A percentile compares a stretch with the other conserved stretches of the same genome.
phyloP scores from a whole-genome alignment of 2,888 invertebrate species.

The Cremastinae sp. region DNA sequence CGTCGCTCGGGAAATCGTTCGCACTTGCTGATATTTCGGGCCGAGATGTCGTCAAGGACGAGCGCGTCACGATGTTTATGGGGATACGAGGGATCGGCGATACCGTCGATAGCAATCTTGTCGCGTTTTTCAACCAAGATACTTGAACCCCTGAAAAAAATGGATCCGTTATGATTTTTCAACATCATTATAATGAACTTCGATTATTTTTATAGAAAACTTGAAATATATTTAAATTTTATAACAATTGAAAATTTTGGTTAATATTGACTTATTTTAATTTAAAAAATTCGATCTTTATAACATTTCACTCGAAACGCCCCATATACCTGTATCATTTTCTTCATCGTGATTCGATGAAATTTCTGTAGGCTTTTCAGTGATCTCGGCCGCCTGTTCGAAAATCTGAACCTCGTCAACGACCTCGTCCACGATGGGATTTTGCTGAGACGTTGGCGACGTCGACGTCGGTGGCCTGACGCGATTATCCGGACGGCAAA shows the following conservation, averaged over 20 bases:
- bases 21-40: conserved; percentile 63
- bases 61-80: conserved; percentile 70
- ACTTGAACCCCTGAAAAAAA: conserved; percentile 71
- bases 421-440: conserved; percentile 22
- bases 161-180: not conserved
- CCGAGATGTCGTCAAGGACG: conserved; percentile 64
- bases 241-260: too few relatives aligned
- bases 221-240: too few relatives aligned
- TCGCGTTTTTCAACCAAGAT: conserved; percentile 76
- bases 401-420: conserved; percentile 35
- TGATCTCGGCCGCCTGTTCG: conserved; percentile 19
- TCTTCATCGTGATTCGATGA: conserved; percentile 39
- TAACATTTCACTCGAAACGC: too few relatives aligned
- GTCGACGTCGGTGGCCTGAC: conserved; percentile 73
- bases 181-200: too few relatives aligned
- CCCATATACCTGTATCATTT: conserved; percentile 42
- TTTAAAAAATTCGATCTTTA: too few relatives aligned
- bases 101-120: conserved; percentile 70
- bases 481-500: conserved; percentile 80
- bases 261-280: too few relatives aligned
- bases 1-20: conserved; percentile 71
- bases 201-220: too few relatives aligned
- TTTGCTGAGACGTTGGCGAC: not conserved
- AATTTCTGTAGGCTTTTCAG: conserved; percentile 17
- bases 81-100: conserved; percentile 68